Evolutionary conservation across 35 echinoderm and acorn worm species (phyloP), one percentile per base, ranked within the genome.

Genomic region (Apostichopus californicus): DNA sequence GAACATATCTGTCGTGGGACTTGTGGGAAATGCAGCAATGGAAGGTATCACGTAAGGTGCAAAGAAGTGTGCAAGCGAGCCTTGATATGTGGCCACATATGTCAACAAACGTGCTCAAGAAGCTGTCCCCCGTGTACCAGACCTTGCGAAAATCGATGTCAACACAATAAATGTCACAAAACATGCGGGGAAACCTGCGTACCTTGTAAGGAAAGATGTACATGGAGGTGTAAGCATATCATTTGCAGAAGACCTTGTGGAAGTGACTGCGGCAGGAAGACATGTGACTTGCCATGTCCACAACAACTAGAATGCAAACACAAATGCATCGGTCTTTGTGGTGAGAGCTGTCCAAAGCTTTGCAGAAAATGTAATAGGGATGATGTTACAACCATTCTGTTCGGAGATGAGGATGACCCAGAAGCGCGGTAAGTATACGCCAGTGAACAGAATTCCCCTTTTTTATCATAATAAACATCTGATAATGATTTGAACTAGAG

Each of bases 271-370:
- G 56, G 78, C n/a, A 28, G 92, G n/a, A 23, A 79, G 12, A 13
- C 55, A 12, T 91, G 89, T 52, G 21, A 78, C 15, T 15, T 15
- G 57, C 83, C 92, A 20, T 93, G 92, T 61, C 18, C 15, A 8
- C 86, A 58, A 25, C 52, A 18, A 17, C 81, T 93, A 6, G 34
- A 23, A 12, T 94, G 92, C 89, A 46, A 86, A 46, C 95, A 96
- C 82, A 75, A 4, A 4, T 96, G 95, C 61, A 94, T 94, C n/a
- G 95, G 95, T 12, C 81, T 96, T 18, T 96, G 95, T 78, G 95
- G 95, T 9, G 95, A 96, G 57, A 83, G 24, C 1, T 96, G 95
- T 54, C 95, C 95, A 0, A 82, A 26, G n/a, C 94, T 88, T 13
- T 96, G 95, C 64, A 54, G 85, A 59, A 91, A 87, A 20, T 96